Conservation (phyloP, 2,113 vertebrate genomes). For the Burhinus bistriatus region DNA sequence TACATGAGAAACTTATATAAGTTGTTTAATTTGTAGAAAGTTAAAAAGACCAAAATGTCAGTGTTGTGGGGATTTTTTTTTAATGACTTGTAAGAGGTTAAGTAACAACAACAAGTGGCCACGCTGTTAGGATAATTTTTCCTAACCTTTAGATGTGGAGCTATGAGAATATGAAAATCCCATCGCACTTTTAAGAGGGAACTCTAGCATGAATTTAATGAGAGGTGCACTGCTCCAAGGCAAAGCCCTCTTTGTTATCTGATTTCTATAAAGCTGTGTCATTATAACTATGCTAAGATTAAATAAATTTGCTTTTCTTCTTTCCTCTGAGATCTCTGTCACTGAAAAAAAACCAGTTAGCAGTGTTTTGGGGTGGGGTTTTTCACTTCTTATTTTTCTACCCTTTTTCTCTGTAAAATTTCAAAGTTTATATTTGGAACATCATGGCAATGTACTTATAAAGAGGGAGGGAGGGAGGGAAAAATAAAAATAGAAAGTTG, state of each 20-base stretch:
- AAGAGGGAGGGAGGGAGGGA: neutral
- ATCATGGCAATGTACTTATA: neutral
- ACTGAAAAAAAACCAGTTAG: neutral
- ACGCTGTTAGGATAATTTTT: neutral
- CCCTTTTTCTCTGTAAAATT: neutral
- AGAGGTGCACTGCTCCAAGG: neutral
- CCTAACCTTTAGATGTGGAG: neutral
- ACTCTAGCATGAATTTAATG: neutral
- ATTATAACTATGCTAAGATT: neutral
- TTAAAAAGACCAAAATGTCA: neutral
- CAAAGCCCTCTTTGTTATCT: neutral
- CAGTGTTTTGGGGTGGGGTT: neutral
- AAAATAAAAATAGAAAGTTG: constrained; percentile 49
- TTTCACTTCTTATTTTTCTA: neutral
- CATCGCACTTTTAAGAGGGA: neutral
- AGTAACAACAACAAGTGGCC: neutral
- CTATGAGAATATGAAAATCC: neutral
- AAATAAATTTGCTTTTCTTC: constrained; percentile 1
- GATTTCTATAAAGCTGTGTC: neutral
- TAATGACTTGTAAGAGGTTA: neutral
- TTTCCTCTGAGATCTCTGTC: neutral
- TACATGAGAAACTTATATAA: accelerated
- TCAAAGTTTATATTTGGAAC: constrained; percentile 28
- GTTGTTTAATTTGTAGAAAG: neutral
- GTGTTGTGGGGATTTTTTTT: neutral